Percentiles rank a stretch among this genome's conserved stretches.
These are phyloP conservation scores for Clarias platycephalus DNA, from an alignment of 2,797 vertebrate species.

Conservation along the genomic window DNA sequence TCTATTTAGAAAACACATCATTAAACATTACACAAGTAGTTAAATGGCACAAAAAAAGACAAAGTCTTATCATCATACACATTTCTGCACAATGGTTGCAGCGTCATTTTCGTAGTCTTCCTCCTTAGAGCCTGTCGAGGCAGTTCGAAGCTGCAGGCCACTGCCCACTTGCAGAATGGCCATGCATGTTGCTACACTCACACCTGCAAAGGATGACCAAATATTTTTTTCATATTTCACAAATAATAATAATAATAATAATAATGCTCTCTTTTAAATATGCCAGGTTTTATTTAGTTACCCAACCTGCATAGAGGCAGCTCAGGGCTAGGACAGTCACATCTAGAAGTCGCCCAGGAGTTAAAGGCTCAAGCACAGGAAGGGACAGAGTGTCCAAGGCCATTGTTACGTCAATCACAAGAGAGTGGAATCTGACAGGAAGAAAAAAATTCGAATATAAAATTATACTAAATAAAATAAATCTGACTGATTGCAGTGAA, in stretches of 20 bases:
- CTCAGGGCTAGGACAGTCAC: conserved; percentile 97
- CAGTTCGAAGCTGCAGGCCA: conserved; percentile 90
- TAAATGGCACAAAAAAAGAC: not conserved
- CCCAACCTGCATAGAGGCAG: conserved; percentile 94
- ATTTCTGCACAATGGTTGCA: conserved; percentile 98
- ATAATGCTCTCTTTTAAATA: not conserved
- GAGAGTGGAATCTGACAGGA: conserved; percentile 86
- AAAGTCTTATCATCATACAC: conserved; percentile 82
- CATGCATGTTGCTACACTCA: conserved; percentile 98
- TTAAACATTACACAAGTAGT: not conserved
- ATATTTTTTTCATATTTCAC: not conserved
- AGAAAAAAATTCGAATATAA: not conserved
- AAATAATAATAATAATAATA: not conserved
- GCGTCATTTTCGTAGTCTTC: conserved; percentile 98
- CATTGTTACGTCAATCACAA: conserved; percentile 98
- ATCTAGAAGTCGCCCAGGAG: conserved; percentile 89
- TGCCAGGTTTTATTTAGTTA: not conserved
- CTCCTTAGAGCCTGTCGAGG: conserved; percentile 93
- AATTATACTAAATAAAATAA: not conserved
- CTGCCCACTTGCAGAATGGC: conserved; percentile 96
- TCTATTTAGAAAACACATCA: not conserved
- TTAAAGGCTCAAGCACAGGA: conserved; percentile 94
- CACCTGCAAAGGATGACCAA: conserved; percentile 74
- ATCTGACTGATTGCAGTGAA: not conserved
- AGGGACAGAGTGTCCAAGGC: conserved; percentile 95